These are phyloP conservation scores for Neuroterus valhalla DNA, from an alignment of 1,140 invertebrate species.

Conservation along the genomic window DNA sequence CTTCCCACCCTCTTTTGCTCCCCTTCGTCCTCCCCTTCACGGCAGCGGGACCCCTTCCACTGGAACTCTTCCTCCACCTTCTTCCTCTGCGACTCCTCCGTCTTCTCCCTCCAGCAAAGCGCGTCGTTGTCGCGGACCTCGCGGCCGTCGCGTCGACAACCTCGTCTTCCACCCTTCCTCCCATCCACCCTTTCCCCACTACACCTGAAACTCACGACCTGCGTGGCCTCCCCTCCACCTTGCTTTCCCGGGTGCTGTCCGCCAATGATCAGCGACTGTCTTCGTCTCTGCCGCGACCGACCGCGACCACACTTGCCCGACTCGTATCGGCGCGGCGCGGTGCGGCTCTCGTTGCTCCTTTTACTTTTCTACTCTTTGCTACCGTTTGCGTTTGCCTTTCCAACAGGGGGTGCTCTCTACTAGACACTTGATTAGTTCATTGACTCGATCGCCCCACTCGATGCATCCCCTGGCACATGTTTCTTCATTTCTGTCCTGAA, in stretches of 20 bases:
- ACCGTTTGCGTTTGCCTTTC: background rate
- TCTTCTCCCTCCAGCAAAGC: slow-evolving; percentile 45
- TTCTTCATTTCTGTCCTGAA: background rate
- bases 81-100: slow-evolving; percentile 50
- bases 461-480: slow-evolving; percentile 21
- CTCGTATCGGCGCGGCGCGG: too few relatives aligned
- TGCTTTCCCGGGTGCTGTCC: slow-evolving; percentile 57
- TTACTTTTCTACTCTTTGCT: slow-evolving; percentile 34
- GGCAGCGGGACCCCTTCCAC: slow-evolving; percentile 45
- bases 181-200: slow-evolving; percentile 51
- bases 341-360: too few relatives aligned
- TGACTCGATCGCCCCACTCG: slow-evolving; percentile 1
- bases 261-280: slow-evolving; percentile 73
- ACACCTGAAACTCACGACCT: slow-evolving; percentile 51
- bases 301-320: too few relatives aligned
- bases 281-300: slow-evolving; percentile 44
- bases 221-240: slow-evolving; percentile 47
- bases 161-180: slow-evolving; percentile 52
- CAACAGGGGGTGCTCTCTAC: too few relatives aligned
- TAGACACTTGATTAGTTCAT: background rate
- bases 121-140: slow-evolving; percentile 34
- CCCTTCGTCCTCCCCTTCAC: slow-evolving; percentile 46
- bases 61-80: slow-evolving; percentile 46
- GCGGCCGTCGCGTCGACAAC: slow-evolving; percentile 47
- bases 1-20: slow-evolving; percentile 41